Base-by-base conservation (phyloP, 2,113 vertebrate genomes). In the Cryptomyrus ogoouensis region DNA sequence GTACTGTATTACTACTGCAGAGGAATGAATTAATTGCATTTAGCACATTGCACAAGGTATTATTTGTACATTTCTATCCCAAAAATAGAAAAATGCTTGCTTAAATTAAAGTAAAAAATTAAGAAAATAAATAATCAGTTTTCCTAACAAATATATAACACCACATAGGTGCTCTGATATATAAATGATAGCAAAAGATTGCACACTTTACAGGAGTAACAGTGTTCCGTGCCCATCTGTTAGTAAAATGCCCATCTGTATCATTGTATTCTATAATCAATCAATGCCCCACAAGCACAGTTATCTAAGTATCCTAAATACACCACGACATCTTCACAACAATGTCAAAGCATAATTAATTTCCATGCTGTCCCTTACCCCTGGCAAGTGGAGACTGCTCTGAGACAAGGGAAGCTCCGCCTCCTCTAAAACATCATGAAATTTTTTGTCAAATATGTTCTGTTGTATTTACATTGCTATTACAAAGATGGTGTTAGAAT, bases 61-160 rank as follows among this genome's bases (percentile, higher is more conserved):
- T 39, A 39, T 77, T 77, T 39, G 31, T 77, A 17, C 13, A 31
- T 77, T 39, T 66, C 58, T 42, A 39, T 80, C 35, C 31, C 91
- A 42, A 90, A 77, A 7, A 84, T 35, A 35, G 49, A 88, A 90
- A 91, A 92, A 90, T 91, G 89, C 27, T 47, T 62, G n/a, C 27
- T 88, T 87, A 89, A 42, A 80, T 42, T 19, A 31, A 80, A 80
- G 5, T 6, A 80, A 80, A 39, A 80, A 77, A 77, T 6, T 66
- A 9, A n/a, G 8, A 62, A 66, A 27, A 12, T 27, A 66, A 66
- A 66, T 24, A 31, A 66, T 27, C 62, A 31, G 62, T 35, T 39
- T 77, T 77, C 70, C 31, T 77, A 39, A 77, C 31, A 39, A 77
- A 17, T 77, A 35, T 17, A 31, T 77, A 5, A 77, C 27, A 35